These are phyloP conservation scores for Nymphalis urticae DNA, from an alignment of 2,888 invertebrate genomes.

Conservation along the genomic window DNA sequence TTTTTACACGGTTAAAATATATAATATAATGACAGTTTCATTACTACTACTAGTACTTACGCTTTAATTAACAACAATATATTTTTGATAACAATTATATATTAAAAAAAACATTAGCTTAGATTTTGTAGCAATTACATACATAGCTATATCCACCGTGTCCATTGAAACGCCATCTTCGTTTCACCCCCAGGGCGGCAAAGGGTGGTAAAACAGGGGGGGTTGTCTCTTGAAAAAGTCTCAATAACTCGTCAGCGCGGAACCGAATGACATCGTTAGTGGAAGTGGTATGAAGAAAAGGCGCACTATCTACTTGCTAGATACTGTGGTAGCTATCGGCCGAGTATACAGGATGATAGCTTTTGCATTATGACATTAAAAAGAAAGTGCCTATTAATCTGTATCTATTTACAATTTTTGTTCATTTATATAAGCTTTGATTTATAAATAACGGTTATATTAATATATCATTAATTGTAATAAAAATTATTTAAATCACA, in stretches of 20 bases:
- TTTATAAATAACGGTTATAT: too few species aligned
- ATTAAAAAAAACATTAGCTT: too few species aligned
- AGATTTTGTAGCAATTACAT: not conserved
- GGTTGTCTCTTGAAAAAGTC: conserved; percentile 78
- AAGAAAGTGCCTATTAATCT: not conserved
- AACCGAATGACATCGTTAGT: conserved; percentile 80
- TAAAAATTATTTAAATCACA: too few species aligned
- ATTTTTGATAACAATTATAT: too few species aligned
- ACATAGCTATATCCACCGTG: conserved; percentile 30
- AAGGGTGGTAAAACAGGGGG: conserved; percentile 44
- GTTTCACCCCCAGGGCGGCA: conserved; percentile 42
- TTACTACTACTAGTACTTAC: too few species aligned
- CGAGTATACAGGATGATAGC: conserved; percentile 53
- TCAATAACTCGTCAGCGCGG: conserved; percentile 78
- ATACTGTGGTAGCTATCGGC: conserved; percentile 59
- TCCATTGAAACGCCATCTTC: conserved; percentile 43
- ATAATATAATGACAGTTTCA: too few species aligned
- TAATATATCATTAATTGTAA: too few species aligned
- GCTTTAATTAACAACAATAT: too few species aligned
- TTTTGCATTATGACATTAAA: conserved; percentile 13
- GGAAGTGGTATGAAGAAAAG: conserved; percentile 78
- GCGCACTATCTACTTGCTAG: conserved; percentile 72
- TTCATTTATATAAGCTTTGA: too few species aligned
- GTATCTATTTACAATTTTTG: too few species aligned
- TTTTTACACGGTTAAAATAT: too few species aligned